A percentile compares a stretch with the other conserved stretches of the same genome.
phyloP scores from a whole-genome alignment of 2,797 vertebrate genomes.

The Sebastes steindachneri region DNA sequence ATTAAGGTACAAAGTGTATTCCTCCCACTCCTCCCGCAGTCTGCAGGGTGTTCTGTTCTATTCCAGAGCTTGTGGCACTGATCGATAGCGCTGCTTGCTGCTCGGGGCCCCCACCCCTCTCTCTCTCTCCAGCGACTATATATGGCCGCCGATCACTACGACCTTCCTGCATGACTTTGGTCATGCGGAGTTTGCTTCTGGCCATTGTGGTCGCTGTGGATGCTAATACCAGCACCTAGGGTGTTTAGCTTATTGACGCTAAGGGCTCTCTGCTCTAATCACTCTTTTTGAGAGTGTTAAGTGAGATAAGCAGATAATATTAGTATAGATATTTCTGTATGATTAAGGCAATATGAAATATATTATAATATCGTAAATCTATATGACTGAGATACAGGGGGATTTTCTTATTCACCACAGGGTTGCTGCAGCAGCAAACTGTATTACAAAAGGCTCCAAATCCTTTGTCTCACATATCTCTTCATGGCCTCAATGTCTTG shows the following conservation, averaged over 20 bases:
- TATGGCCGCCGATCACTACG: conserved; percentile 74
- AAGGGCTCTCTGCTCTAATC: conserved; percentile 7
- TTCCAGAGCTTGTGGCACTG: conserved; percentile 78
- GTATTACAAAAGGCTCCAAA: conserved; percentile 1
- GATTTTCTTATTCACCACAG: neutral
- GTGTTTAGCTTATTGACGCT: conserved; percentile 6
- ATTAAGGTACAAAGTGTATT: conserved; percentile 82
- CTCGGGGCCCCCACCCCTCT: conserved; percentile 54
- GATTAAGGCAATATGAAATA: neutral
- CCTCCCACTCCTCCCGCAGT: conserved; percentile 75
- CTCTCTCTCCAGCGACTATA: conserved; percentile 72
- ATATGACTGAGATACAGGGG: neutral
- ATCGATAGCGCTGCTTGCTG: conserved; percentile 81
- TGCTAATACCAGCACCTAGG: conserved; percentile 7
- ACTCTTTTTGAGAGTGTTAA: neutral
- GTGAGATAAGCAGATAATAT: neutral
- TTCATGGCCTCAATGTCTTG: conserved; percentile 11
- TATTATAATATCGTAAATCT: neutral
- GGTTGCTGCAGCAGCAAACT: neutral
- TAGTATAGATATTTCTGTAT: neutral
- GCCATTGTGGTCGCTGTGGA: conserved; percentile 30
- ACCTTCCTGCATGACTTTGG: conserved; percentile 82
- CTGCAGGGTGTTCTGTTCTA: conserved; percentile 73
- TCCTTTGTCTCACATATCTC: conserved; percentile 19
- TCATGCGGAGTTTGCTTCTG: conserved; percentile 55